These are phyloP conservation scores for Protonemura montana DNA, from an alignment of 2,888 invertebrate genomes.

Conservation along the genomic window DNA sequence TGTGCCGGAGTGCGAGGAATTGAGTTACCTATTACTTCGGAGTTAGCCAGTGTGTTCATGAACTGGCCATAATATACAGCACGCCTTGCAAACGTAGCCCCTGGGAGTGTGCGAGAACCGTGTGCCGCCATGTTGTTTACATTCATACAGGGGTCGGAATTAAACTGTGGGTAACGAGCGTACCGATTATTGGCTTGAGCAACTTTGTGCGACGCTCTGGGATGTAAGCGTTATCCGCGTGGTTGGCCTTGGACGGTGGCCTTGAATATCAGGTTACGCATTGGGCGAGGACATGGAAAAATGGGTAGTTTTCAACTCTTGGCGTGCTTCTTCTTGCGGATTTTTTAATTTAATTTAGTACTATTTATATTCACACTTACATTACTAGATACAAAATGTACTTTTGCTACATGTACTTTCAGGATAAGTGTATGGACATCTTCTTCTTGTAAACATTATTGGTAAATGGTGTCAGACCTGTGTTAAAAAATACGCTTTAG, in stretches of 20 bases:
- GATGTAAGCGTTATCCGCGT: too few species aligned
- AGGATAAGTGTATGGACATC: too few species aligned
- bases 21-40: constrained; percentile 45
- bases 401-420: too few species aligned
- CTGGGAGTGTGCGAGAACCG: neutral
- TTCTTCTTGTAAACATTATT: too few species aligned
- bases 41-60: neutral
- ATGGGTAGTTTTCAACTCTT: neutral
- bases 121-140: constrained; percentile 35
- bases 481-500: too few species aligned
- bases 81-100: constrained; percentile 3
- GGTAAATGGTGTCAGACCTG: too few species aligned
- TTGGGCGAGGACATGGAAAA: neutral
- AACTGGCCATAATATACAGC: neutral
- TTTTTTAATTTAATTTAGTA: too few species aligned
- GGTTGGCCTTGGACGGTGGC: neutral
- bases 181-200: too few species aligned
- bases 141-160: constrained; percentile 35
- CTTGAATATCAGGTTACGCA: neutral
- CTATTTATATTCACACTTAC: too few species aligned
- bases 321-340: too few species aligned
- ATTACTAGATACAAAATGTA: too few species aligned
- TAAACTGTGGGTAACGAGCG: neutral
- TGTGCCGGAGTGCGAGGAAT: constrained; percentile 41
- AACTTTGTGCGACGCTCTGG: too few species aligned